phyloP scores from a whole-genome alignment of 2,888 invertebrate species.

The Nomada fabriciana region DNA sequence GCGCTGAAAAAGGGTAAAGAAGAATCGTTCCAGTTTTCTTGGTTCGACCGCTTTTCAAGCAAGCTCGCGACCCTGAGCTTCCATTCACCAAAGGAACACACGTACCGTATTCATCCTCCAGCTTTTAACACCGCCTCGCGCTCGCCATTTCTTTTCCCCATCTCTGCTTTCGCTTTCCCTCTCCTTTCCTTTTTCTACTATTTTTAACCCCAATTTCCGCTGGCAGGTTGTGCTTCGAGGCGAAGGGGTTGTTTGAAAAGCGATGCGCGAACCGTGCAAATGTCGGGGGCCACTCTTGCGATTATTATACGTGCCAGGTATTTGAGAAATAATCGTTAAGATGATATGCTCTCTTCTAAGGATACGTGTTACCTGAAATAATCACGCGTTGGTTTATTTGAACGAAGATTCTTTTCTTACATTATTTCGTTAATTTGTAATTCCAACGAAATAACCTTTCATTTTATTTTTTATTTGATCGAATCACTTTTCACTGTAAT shows the following conservation, averaged over 20 bases:
- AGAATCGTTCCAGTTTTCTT: conserved; percentile 66
- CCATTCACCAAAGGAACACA: conserved; percentile 51
- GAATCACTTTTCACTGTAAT: too few species aligned
- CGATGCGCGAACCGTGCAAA: conserved; percentile 2
- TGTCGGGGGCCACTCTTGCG: neutral
- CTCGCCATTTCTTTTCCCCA: neutral
- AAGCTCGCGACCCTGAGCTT: conserved; percentile 61
- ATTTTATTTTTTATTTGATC: too few species aligned
- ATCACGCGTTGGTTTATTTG: too few species aligned
- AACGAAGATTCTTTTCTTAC: too few species aligned
- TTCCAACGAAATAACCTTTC: too few species aligned
- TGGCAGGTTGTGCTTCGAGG: neutral
- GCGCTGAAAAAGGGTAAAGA: conserved; percentile 13
- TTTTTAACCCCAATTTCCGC: conserved; percentile 34
- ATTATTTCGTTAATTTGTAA: too few species aligned
- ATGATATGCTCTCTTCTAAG: too few species aligned
- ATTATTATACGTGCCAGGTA: too few species aligned
- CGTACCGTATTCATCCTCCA: conserved; percentile 53
- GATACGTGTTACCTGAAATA: too few species aligned
- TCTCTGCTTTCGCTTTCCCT: neutral
- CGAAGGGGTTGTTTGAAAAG: conserved; percentile 21
- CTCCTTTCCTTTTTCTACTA: conserved; percentile 11
- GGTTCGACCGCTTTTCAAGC: conserved; percentile 56
- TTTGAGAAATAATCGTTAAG: too few species aligned
- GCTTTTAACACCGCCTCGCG: conserved; percentile 22